Conservation (phyloP, 2,113 vertebrate species). For the Python bivittatus region DNA sequence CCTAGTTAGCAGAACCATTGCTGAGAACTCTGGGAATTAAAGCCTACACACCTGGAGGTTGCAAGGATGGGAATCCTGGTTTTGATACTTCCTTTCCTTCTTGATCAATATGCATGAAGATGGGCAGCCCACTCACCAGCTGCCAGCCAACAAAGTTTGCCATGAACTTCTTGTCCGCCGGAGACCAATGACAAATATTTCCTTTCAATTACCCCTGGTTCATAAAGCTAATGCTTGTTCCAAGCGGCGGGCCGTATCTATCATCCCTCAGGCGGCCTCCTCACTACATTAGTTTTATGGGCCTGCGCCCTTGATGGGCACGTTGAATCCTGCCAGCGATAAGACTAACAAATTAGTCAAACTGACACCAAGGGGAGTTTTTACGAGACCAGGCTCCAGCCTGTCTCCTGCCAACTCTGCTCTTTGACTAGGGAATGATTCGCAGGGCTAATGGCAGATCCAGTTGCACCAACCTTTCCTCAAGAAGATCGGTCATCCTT, state of each 20-base stretch:
- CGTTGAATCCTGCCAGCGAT: slow-evolving; percentile 72
- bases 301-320: slow-evolving; percentile 56
- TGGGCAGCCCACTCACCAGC: background rate
- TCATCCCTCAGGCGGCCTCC: slow-evolving; percentile 64
- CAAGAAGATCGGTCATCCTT: background rate
- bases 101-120: background rate
- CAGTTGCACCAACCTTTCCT: background rate
- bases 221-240: slow-evolving; percentile 74
- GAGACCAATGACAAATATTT: slow-evolving; percentile 72
- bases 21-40: background rate
- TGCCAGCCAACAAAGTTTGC: background rate
- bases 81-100: background rate
- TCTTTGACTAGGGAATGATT: background rate
- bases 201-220: slow-evolving; percentile 71
- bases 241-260: slow-evolving; percentile 70
- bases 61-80: background rate
- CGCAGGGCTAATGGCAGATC: fast-evolving
- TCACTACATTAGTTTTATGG: slow-evolving; percentile 78
- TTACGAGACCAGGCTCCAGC: slow-evolving; percentile 1
- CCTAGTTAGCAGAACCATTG: background rate
- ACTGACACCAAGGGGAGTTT: slow-evolving; percentile 71
- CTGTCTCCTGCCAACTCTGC: background rate
- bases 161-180: slow-evolving; percentile 23
- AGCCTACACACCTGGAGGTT: background rate
- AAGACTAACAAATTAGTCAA: slow-evolving; percentile 83